Base-by-base conservation (phyloP, 2,888 invertebrate species). In the Drosophila gaucha region DNA sequence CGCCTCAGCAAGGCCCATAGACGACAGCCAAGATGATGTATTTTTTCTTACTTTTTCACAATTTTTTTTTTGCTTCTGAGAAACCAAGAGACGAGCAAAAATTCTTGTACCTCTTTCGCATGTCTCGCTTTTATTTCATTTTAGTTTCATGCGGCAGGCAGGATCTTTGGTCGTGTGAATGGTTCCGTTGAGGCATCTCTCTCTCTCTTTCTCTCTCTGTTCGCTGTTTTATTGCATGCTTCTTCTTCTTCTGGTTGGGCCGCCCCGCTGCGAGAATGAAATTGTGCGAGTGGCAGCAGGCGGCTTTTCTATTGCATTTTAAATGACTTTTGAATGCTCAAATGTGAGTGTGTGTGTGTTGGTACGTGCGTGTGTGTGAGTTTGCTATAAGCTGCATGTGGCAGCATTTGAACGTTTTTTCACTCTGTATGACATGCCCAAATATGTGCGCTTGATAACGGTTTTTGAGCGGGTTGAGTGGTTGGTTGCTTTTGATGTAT, bases 101-200 rank as follows among this genome's bases (percentile, higher is more conserved):
- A 64, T 67, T 54, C 66, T 70, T 73, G 58, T 80, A 76, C 55
- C 70, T 66, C 63, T 62, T 71, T 56, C 35, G 22, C 41, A 44
- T 52, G 12, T 35, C 26, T 51, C 22, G 30, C 31, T 39, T 28
- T 41, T 51, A 31, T 59, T 49, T 36, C 31, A 6, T 26, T 18
- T n/a, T 20, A 6, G 30, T 31, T 39, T 30, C 22, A 41, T 4
- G 38, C 80, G 57, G 56, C 78, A 80, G 57, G 56, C 78, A 80
- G 82, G 85, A 80, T 80, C 79, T 76, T 52, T 60, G 52, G 43
- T 51, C 55, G 74, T 73, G 58, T 57, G 62, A 67, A 67, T 71
- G 49, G 9, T 57, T 57, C 71, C 52, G 46, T 36, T 28, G 67
- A 54, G 60, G 52, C 57, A 10, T 22, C 30, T n/a, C 28, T 6